These are phyloP conservation scores for Corythucha ciliata DNA, from an alignment of 2,888 invertebrate species.

Conservation along the genomic window DNA sequence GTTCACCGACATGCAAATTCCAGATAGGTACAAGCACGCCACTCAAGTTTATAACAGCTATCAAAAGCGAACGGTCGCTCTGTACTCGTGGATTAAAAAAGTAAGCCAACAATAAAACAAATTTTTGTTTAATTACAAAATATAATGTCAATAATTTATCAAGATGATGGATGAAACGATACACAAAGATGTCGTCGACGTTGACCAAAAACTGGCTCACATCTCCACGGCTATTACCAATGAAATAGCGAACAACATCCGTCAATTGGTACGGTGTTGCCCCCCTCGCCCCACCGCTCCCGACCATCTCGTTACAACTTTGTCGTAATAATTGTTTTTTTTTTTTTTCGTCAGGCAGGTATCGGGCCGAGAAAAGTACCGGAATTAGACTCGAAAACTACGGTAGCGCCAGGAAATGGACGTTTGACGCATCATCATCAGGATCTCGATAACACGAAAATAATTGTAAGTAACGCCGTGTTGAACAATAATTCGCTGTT, in stretches of 20 bases:
- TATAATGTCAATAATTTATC: slow-evolving; percentile 10
- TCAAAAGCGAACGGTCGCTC: slow-evolving; percentile 36
- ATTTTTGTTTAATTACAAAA: not conserved
- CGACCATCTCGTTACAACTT: too few species aligned
- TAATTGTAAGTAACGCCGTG: too few species aligned
- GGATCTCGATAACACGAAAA: too few species aligned
- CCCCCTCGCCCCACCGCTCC: too few species aligned
- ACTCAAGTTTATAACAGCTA: slow-evolving; percentile 37
- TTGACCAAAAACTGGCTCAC: slow-evolving; percentile 36
- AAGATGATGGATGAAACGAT: slow-evolving; percentile 38
- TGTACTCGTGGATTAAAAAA: slow-evolving; percentile 36
- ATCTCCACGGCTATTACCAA: slow-evolving; percentile 33
- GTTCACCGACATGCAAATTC: slow-evolving; percentile 38
- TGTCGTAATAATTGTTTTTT: too few species aligned
- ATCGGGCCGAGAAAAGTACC: too few species aligned
- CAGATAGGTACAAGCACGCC: slow-evolving; percentile 37
- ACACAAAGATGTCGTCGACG: slow-evolving; percentile 37
- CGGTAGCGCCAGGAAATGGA: too few species aligned
- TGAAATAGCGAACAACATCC: slow-evolving; percentile 33
- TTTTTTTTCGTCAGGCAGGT: too few species aligned
- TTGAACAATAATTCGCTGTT: too few species aligned
- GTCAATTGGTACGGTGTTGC: slow-evolving; percentile 35
- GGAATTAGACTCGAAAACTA: too few species aligned
- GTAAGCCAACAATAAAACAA: not conserved
- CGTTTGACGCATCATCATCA: too few species aligned